Evolutionary conservation across 2,888 invertebrate species (phyloP).

Genomic region (Drosophila meridionalis): DNA sequence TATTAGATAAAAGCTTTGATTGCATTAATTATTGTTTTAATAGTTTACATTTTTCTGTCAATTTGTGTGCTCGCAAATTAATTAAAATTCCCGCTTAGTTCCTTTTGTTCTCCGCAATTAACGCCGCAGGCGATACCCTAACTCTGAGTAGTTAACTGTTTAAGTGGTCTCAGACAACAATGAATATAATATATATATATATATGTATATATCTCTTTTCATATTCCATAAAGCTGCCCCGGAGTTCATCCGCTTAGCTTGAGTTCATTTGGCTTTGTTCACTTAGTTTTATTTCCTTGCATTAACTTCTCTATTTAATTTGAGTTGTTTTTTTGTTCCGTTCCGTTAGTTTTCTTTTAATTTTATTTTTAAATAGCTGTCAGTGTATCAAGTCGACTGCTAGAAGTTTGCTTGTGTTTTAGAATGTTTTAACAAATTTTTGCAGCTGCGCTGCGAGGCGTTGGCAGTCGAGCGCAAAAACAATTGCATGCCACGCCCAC

Average conservation of each 20-base stretch:
- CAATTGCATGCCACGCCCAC: slow-evolving; percentile 16
- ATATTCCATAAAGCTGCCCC: neutral
- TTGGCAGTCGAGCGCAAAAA: slow-evolving; percentile 18
- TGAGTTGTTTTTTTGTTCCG: neutral
- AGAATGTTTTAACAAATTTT: slow-evolving; percentile 23
- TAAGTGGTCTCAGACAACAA: neutral
- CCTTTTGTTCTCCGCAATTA: neutral
- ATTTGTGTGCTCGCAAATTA: slow-evolving; percentile 14
- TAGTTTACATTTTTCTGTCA: slow-evolving; percentile 6
- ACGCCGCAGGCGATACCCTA: neutral
- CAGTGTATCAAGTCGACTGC: slow-evolving; percentile 11
- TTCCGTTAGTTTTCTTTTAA: neutral
- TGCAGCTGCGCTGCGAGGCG: slow-evolving; percentile 13
- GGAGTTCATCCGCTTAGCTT: neutral
- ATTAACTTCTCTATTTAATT: neutral
- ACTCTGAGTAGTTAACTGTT: neutral
- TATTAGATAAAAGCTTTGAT: slow-evolving; percentile 10
- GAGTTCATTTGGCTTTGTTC: neutral
- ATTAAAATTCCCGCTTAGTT: slow-evolving; percentile 2
- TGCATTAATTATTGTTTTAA: slow-evolving; percentile 12
- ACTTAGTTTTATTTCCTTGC: neutral
- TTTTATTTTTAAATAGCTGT: neutral
- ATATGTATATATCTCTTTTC: neutral
- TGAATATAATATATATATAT: neutral
- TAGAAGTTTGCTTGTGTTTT: neutral